Conservation (phyloP, 2,113 vertebrate species). For the Hemicordylus capensis region DNA sequence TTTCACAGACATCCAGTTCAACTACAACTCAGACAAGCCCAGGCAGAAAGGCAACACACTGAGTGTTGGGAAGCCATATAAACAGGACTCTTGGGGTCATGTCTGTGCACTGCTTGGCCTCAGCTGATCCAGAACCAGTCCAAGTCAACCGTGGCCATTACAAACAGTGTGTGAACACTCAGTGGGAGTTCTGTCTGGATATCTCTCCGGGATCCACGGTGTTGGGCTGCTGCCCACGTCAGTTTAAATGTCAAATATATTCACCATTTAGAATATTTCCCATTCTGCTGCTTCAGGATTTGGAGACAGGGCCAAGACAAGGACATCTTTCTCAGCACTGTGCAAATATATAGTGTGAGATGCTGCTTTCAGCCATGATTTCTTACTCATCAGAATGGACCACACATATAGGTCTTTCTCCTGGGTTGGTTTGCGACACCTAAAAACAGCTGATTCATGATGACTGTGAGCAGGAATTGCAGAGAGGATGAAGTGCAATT, state of each 20-base stretch:
- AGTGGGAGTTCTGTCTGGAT: slow-evolving; percentile 9
- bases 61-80: neutral
- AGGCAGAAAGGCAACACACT: neutral
- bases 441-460: neutral
- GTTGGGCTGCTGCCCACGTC: neutral
- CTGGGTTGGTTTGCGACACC: neutral
- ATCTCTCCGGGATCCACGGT: neutral
- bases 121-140: neutral
- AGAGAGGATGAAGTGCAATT: neutral
- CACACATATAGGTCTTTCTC: no score
- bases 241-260: neutral
- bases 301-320: neutral
- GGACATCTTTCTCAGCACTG: neutral
- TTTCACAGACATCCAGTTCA: neutral
- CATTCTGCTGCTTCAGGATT: neutral
- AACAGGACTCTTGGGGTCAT: neutral
- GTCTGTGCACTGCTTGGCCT: neutral
- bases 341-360: neutral
- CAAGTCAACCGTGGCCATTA: neutral
- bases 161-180: neutral
- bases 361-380: neutral
- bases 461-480: neutral
- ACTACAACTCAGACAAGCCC: neutral
- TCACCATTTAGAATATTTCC: neutral
- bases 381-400: neutral